phyloP scores from a whole-genome alignment of 2,113 vertebrate species.

The Datnioides undecimradiatus region DNA sequence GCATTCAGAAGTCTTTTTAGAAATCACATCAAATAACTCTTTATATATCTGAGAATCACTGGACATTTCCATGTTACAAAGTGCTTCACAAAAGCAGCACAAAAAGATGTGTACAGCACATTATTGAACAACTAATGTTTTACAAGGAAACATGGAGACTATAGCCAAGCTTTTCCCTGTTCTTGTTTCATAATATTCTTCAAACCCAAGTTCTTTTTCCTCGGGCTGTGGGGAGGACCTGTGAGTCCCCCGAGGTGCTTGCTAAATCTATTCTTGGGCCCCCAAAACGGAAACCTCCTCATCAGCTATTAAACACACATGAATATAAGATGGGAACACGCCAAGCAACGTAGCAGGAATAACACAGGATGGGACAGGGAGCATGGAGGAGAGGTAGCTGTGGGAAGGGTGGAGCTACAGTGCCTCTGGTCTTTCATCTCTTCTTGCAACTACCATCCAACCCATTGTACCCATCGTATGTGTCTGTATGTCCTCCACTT shows the following conservation, averaged over 20 bases:
- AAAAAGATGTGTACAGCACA: too few species aligned
- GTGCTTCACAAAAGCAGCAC: too few species aligned
- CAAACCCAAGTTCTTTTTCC: not conserved
- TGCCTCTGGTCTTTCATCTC: conserved; percentile 5
- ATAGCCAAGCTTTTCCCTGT: not conserved
- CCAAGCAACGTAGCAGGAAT: conserved; percentile 1
- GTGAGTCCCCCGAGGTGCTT: not conserved
- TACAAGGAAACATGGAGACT: not conserved
- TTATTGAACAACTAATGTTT: not conserved
- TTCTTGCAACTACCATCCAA: not conserved
- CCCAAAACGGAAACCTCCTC: conserved; percentile 41
- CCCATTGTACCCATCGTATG: not conserved
- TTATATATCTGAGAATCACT: too few species aligned
- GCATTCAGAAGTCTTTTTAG: not conserved
- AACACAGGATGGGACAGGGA: not conserved
- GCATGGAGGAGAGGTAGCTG: not conserved
- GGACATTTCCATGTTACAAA: too few species aligned
- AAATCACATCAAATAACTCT: not conserved
- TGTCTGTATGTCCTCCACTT: not conserved
- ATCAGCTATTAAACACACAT: conserved; percentile 47
- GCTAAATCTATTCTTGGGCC: conserved; percentile 23
- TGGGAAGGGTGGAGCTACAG: conserved; percentile 44
- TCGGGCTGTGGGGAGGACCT: not conserved
- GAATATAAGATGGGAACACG: conserved; percentile 46
- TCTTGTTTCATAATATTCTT: not conserved